Conservation (phyloP, 1,140 invertebrate species). For the Ctenoplectra terminalis region DNA sequence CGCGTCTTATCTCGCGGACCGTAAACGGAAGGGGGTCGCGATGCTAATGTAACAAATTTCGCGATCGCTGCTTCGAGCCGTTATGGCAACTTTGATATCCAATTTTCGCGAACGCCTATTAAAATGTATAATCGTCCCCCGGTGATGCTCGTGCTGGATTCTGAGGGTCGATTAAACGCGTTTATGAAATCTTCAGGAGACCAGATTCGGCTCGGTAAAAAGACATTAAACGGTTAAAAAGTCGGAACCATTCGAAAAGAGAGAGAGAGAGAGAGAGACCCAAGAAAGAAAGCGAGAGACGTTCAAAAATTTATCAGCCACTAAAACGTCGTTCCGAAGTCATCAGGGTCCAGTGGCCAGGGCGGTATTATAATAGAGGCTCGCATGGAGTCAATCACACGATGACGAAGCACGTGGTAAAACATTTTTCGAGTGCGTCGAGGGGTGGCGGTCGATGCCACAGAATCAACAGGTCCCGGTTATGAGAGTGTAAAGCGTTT, state of each 20-base stretch:
- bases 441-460: constrained; percentile 33
- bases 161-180: constrained; percentile 7
- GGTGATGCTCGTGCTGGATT: background rate
- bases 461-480: constrained; percentile 81
- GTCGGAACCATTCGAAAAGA: no score
- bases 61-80: background rate
- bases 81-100: background rate
- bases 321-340: constrained; percentile 18
- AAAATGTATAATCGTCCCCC: background rate
- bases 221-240: constrained; percentile 1
- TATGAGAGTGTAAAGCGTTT: constrained; percentile 83
- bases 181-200: background rate
- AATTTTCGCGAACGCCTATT: constrained; percentile 9
- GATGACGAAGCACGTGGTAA: constrained; percentile 38
- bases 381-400: background rate
- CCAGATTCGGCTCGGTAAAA: background rate
- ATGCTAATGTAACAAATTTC: constrained; percentile 43
- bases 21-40: background rate
- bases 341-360: background rate
- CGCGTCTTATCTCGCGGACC: background rate
- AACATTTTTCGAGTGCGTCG: constrained; percentile 11
- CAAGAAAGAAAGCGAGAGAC: no score
- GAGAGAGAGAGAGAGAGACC: background rate
- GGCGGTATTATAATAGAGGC: background rate
- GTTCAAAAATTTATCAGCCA: background rate